Percentiles rank a stretch among this genome's conserved stretches.
Evolutionary conservation across 1,140 invertebrate genomes (phyloP).

Genomic region (Monomorium pharaonis): DNA sequence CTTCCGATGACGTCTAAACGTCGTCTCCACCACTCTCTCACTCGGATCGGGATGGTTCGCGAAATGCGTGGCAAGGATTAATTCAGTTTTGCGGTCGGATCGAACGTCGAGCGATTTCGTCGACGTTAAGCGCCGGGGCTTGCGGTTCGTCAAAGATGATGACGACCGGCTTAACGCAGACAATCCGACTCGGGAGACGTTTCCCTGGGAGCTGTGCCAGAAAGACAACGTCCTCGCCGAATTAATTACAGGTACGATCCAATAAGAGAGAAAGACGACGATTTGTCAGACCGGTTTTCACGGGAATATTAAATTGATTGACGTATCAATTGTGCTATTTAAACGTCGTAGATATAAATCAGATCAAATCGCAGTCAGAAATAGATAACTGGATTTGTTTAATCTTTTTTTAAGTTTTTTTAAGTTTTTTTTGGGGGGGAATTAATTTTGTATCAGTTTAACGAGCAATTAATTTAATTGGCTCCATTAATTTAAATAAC

Average conservation of each 20-base stretch:
- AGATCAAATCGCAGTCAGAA: neutral
- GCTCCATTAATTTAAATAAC: neutral
- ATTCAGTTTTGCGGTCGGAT: conserved; percentile 37
- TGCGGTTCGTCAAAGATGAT: conserved; percentile 52
- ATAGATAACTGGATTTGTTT: neutral
- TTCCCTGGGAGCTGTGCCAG: conserved; percentile 16
- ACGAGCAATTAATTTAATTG: neutral
- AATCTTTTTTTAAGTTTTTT: neutral
- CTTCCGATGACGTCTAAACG: conserved; percentile 52
- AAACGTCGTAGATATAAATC: neutral
- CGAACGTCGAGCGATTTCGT: conserved; percentile 43
- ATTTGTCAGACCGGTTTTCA: conserved; percentile 13
- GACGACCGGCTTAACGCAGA: conserved; percentile 11
- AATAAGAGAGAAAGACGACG: conserved; percentile 6
- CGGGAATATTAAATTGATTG: neutral
- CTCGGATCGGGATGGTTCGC: neutral
- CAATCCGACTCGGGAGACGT: conserved; percentile 34
- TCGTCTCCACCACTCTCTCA: conserved; percentile 9
- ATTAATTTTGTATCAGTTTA: neutral
- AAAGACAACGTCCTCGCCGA: conserved; percentile 17
- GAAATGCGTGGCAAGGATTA: conserved; percentile 26
- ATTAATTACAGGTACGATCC: conserved; percentile 25
- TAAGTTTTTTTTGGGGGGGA: no score
- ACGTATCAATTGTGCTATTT: conserved; percentile 17
- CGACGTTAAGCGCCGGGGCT: conserved; percentile 16